Evolutionary conservation across 2,888 invertebrate species (phyloP), one percentile per base, ranked within the genome.

Genomic region (Lypha dubia): DNA sequence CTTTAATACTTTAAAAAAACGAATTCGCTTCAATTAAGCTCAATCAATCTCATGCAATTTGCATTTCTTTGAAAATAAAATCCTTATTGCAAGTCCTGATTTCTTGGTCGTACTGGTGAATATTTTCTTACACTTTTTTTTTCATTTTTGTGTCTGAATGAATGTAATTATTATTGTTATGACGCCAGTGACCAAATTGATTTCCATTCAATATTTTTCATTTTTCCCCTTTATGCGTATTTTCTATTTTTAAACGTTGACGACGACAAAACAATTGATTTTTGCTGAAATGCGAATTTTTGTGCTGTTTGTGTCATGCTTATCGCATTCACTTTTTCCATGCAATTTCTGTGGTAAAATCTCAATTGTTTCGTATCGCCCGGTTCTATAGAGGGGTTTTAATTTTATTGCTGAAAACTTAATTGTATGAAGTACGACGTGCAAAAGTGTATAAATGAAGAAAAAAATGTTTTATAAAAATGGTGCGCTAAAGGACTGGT

Each of bases 381-480:
- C 28, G n/a, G 11, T 70, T 56, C 24, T 17, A 6, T 8, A 28
- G 28, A 28, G n/a, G 24, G 17, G 15, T 56, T 51, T 70, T 56
- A 58, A 58, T 70, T 28, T 70, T 20, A 70, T 70, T 70, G 56
- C 44, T 22, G 41, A 44, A 20, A 24, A 56, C 41, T 41, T 56
- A 70, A 41, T 28, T 53, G 53, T 24, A 20, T 13, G 17, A 28
- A n/a, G 17, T 41, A 51, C 17, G 49, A 51, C 17, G 49, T 49
- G 38, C 17, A n/a, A 6, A 13, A 13, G 49, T 13, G 1, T 9
- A 24, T 13, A 9, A 6, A 5, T 41, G 22, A 1, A 41, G 15
- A 44, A 3, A 15, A 24, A 62, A 63, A 41, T 28, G 28, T 24
- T 62, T 41, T 24, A 41, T 62, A 24, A 62, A 63, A 41, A 2